Base-by-base conservation (phyloP, 2,888 invertebrate species). In the Sminthurinus aureus region DNA sequence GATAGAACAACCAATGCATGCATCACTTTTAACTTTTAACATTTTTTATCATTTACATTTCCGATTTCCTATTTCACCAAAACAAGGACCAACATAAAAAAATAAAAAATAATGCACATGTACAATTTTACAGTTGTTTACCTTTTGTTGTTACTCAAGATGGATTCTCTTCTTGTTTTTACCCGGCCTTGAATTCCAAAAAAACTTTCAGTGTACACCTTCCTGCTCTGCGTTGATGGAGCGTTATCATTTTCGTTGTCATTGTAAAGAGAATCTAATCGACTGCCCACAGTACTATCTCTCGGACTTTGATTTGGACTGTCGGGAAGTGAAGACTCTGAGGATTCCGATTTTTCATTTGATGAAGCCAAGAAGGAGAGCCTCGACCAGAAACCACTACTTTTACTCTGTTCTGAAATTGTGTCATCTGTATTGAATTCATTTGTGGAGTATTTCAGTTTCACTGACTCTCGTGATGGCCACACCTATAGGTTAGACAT, bases 81-180 rank as follows among this genome's bases (percentile, higher is more conserved):
- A n/a, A n/a, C n/a, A n/a, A n/a, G n/a, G n/a, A n/a, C 52, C 8
- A 11, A 52, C 52, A 52, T 52, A 52, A 52, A 52, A 11, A 11
- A 52, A 52, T 52, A 11, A 52, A 11, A 13, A 13, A 13, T 52
- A 52, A 52, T 13, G 52, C 52, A 8, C 52, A 52, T 13, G 52
- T 13, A 52, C 52, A 52, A 11, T 52, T 11, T 20, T 18, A 71
- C 22, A n/a, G 20, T 71, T 69, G 75, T 82, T 58, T 26, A n/a
- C n/a, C n/a, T n/a, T n/a, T n/a, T n/a, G 67, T 76, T 82, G 38
- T 82, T 76, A 51, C 82, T 77, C 20, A 82, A 58, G 69, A 82
- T 82, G 26, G 77, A 58, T 26, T 82, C 82, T 52, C 76, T 64
- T 24, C 82, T 64, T n/a, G 82, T 82, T 69, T 69, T 76, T 50